Evolutionary conservation across 2,888 invertebrate genomes (phyloP), one percentile per base, ranked within the genome.

Genomic region (Sarcophaga carnaria): DNA sequence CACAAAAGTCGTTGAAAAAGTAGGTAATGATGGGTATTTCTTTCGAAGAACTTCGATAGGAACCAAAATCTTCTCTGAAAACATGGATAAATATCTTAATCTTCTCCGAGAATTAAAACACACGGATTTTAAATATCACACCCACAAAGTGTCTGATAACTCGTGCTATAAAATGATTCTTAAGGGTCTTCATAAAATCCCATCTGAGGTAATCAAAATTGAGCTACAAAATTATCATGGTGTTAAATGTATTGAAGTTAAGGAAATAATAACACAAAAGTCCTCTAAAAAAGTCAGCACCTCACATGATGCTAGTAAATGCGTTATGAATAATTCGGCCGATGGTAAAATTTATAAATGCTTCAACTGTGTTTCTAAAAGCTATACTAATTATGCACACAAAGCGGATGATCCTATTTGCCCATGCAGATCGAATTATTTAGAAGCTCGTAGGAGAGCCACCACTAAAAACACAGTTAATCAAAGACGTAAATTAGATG

Each of bases 31-130:
- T 27, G 71, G 71, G 8, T 71, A 71, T 71, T 54, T 71, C 27
- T 71, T 59, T 14, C 45, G 64, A 45, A 75, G 54, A 75, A 64
- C 75, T 5, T 75, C 75, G 63, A 63, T 75, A 45, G 59, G 70
- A 70, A 70, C 70, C 6, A 59, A 71, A 71, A 20, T 63, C n/a
- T 74, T 64, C 20, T 64, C 49, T 12, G 64, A 62, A 79, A 69
- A 37, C 54, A 47, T 64, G 25, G 54, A 64, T 8, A 72, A 72
- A 17, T 79, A 79, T 62, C 11, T 49, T 60, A 14, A 77, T 27
- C 47, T 78, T 82, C 27, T 59, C 63, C 27, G n/a, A 25, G 22
- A 64, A 54, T 70, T 47, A 67, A 70, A 82, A 70, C 6, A 5
- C 59, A 49, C 45, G 11, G 17, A 22, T 59, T 59, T 71, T 17